Percentiles rank a stretch among this genome's conserved stretches.
These are phyloP conservation scores for Taeniopygia guttata DNA, from an alignment of 2,797 vertebrate species.

Conservation along the genomic window DNA sequence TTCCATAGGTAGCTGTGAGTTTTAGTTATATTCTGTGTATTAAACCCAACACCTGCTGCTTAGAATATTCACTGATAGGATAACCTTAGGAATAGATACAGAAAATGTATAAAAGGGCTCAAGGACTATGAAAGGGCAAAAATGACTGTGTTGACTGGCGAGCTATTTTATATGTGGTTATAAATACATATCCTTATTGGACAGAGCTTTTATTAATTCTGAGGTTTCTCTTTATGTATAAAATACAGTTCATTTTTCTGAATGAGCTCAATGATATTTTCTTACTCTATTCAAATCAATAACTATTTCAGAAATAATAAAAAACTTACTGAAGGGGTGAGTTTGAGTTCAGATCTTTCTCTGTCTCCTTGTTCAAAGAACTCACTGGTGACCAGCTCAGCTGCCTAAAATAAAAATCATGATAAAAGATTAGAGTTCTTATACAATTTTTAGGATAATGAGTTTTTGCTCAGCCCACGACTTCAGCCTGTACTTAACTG, in stretches of 20 bases:
- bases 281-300: neutral
- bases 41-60: neutral
- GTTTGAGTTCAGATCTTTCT: conserved; percentile 95
- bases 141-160: neutral
- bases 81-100: neutral
- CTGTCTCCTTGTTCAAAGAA: conserved; percentile 99
- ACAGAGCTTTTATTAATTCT: neutral
- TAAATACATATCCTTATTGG: neutral
- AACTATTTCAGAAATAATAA: conserved; percentile 18
- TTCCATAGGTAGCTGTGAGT: neutral
- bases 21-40: neutral
- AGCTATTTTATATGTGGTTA: neutral
- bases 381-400: conserved; percentile 96
- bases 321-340: conserved; percentile 92
- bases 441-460: neutral
- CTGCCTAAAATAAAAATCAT: conserved; percentile 81
- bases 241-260: neutral
- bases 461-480: neutral
- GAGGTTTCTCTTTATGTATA: neutral
- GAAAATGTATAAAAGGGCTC: neutral
- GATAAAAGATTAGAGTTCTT: neutral
- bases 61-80: neutral
- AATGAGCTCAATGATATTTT: neutral
- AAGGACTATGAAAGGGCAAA: neutral
- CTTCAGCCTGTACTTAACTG: neutral